Evolutionary conservation across 1,140 invertebrate species (phyloP), one percentile per base, ranked within the genome.

Genomic region (Sitophilus oryzae): DNA sequence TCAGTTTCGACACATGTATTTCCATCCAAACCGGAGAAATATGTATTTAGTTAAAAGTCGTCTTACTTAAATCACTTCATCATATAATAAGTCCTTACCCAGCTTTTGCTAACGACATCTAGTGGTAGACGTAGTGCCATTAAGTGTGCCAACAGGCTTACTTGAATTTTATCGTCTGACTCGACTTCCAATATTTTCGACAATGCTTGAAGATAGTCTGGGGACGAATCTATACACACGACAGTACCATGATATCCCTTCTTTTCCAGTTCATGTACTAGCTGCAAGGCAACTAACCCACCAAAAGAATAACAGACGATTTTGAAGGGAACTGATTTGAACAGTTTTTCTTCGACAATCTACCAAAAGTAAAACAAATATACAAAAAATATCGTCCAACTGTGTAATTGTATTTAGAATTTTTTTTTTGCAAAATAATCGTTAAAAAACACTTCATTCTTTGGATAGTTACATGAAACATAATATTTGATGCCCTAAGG

Each of bases 251-350:
- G 65, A 42, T 66, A 71, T 58, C 81, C 81, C 62, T 76, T 66
- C 20, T 64, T 71, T 72, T 85, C 82, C 21, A 85, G 65, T 30
- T 73, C 52, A 3, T 66, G 59, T 1, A 77, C 77, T 5, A 83
- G 48, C 61, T 82, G 75, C 2, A 84, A 44, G 2, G 76, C 74
- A 9, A 83, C 64, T 11, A 79, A 62, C 10, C 75, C 68, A 34
- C 83, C 82, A 63, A 76, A 84, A 18, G 82, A 84, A 70, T 85
- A 84, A 2, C 80, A 81, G 14, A 83, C 71, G 0, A 85, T 59
- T 15, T 2, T 22, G 48, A 51, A 51, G 1, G 48, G 48, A 21
- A 37, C 1, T 11, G 30, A 37, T 2, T 19, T 49, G 5, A 8
- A 9, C 10, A 49, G 19, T 36, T 38, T 21, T 10, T 38, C 35